These are phyloP conservation scores for Cyphomyrus discorhynchus DNA, from an alignment of 2,113 vertebrate species.

Conservation along the genomic window DNA sequence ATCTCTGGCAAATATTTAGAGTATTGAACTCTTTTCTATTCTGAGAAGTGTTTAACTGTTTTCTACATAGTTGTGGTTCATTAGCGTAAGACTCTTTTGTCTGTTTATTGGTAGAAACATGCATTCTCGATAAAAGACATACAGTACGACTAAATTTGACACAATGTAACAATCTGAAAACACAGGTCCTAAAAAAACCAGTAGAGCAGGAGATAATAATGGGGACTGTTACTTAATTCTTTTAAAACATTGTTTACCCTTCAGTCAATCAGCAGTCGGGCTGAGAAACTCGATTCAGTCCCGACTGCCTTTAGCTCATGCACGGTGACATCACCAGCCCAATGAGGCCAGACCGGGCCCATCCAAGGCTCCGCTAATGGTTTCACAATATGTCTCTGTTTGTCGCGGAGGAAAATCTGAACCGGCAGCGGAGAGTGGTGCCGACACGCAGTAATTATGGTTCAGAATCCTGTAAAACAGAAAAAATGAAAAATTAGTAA, in stretches of 20 bases:
- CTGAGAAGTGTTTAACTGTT: background rate
- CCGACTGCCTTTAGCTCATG: background rate
- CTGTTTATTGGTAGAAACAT: background rate
- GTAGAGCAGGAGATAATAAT: background rate
- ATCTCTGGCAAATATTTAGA: background rate
- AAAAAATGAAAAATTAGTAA: background rate
- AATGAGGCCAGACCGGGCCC: background rate
- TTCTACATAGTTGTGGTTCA: background rate
- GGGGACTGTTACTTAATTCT: background rate
- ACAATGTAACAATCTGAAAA: background rate
- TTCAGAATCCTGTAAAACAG: background rate
- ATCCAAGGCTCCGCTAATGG: background rate
- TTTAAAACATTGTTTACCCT: background rate
- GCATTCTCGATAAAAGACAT: background rate
- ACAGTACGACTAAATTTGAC: background rate
- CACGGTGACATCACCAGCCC: slow-evolving; percentile 3
- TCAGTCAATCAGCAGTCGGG: background rate
- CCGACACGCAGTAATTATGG: background rate
- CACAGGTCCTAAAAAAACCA: background rate
- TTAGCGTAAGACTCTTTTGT: background rate
- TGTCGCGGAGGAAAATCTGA: background rate
- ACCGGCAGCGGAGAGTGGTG: background rate
- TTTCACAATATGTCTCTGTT: slow-evolving; percentile 11
- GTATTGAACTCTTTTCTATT: background rate
- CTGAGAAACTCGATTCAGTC: background rate